Evolutionary conservation across 2,113 vertebrate genomes (phyloP), one percentile per base, ranked within the genome.

Genomic region (Azemiops feae): DNA sequence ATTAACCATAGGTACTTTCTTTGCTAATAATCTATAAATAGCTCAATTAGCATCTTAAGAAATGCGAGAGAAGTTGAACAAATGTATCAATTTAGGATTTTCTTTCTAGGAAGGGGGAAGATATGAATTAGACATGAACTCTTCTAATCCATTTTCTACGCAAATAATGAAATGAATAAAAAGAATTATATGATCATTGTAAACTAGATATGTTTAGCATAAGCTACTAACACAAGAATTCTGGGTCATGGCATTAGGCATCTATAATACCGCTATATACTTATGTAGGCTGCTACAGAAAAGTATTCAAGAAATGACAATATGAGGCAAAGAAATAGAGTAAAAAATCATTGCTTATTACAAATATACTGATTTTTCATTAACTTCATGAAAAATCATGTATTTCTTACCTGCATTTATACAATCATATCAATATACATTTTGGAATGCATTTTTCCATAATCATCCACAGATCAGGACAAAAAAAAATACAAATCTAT

Each of bases 401-500:
- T 23, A 27, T n/a, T 18, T 12, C 85, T 3, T 85, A 74, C 89
- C 89, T 45, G 0, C 74, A 39, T 45, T 4, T 92, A 43, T 45
- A 25, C 91, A 94, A 89, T 88, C 60, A 92, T 60, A 88, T 90
- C 30, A 58, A 85, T 92, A 93, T 10, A 22, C 74, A 81, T 88
- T 89, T 64, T 23, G 3, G 58, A 86, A 87, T 93, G 54, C 88
- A 64, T 93, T 89, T 94, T 94, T 94, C 92, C 92, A 90, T 95
- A 93, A 93, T 94, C 91, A 92, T 43, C 50, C 54, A 64, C 74
- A 87, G 45, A 92, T 90, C 64, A 92, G 87, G 34, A 64, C 85
- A 91, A 85, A 90, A 69, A 92, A 87, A 92, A 58, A 94, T 94
- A 92, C 16, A 96, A 92, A 87, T 16, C 87, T 95, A 95, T 93